Conservation (phyloP, 2,797 vertebrate genomes). For the Ispidina picta region DNA sequence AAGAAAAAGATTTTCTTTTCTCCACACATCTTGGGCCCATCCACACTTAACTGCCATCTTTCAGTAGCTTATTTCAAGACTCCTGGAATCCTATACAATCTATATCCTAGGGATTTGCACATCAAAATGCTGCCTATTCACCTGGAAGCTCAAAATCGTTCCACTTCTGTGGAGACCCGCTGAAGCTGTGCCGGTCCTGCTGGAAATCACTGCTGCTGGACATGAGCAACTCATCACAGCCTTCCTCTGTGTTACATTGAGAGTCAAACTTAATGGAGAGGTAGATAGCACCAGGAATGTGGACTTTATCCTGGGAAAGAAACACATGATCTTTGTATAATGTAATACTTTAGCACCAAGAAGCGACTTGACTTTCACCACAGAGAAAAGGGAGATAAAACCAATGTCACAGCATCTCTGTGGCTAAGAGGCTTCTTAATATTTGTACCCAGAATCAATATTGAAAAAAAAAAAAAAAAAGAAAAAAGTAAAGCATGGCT, state of each 20-base stretch:
- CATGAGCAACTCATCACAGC: conserved; percentile 94
- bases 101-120: background rate
- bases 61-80: background rate
- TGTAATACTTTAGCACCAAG: background rate
- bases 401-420: background rate
- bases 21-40: background rate
- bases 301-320: conserved; percentile 90
- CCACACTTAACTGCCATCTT: background rate
- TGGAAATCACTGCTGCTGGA: conserved; percentile 93
- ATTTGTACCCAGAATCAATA: background rate
- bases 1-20: background rate
- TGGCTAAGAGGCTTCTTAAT: accelerated
- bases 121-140: conserved; percentile 26
- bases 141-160: conserved; percentile 96
- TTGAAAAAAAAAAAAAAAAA: background rate
- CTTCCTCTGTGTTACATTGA: conserved; percentile 94
- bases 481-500: background rate
- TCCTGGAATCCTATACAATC: background rate
- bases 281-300: conserved; percentile 97
- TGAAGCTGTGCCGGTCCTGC: conserved; percentile 94
- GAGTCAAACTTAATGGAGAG: conserved; percentile 95
- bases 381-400: background rate
- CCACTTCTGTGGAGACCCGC: conserved; percentile 95
- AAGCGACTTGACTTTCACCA: background rate
- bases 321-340: background rate